Base-by-base conservation (phyloP, 2,113 vertebrate species). In the Oreochromis aureus region DNA sequence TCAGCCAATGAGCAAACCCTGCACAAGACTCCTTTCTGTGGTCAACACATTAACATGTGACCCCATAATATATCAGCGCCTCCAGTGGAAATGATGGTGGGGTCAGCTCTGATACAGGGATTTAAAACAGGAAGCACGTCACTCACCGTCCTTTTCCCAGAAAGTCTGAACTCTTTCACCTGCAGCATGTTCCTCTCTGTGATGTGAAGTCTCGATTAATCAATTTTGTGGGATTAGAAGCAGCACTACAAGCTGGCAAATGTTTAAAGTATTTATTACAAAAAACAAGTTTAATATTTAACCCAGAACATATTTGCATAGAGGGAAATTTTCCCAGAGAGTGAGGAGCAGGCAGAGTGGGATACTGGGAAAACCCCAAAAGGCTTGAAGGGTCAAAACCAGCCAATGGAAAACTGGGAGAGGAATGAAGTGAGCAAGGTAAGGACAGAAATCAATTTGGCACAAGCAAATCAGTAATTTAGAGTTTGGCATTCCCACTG, bases 111-210 rank as follows among this genome's bases (percentile, higher is more conserved):
- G 34, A 13, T 8, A 41, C 4, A 22, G 34, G 19, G 36, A 69
- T 44, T n/a, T 22, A 7, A 8, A 51, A 51, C 3, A 7, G 15
- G 48, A 51, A 18, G 7, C 46, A 51, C 3, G 18, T 15, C 48
- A 51, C 4, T 51, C 16, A 18, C 1, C 6, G 7, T 4, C 15
- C 4, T 48, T 16, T 48, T 13, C 11, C 11, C 10, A 44, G 41
- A 12, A 44, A 46, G 12, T 46, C 44, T 44, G 9, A 39, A 39
- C 39, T 39, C 10, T 39, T 39, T 39, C 39, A 39, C 3, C 0
- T 2, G 59, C 30, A 63, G 30, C 30, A 36, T 63, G 30, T 63
- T 6, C 11, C 34, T 39, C 6, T 39, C 10, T 16, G 34, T 39
- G 22, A 1, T 69, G 19, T 69, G 36, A 22, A 1, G 63, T 6